Evolutionary conservation across 2,888 invertebrate genomes (phyloP), one percentile per base, ranked within the genome.

Genomic region (Protula sp.): DNA sequence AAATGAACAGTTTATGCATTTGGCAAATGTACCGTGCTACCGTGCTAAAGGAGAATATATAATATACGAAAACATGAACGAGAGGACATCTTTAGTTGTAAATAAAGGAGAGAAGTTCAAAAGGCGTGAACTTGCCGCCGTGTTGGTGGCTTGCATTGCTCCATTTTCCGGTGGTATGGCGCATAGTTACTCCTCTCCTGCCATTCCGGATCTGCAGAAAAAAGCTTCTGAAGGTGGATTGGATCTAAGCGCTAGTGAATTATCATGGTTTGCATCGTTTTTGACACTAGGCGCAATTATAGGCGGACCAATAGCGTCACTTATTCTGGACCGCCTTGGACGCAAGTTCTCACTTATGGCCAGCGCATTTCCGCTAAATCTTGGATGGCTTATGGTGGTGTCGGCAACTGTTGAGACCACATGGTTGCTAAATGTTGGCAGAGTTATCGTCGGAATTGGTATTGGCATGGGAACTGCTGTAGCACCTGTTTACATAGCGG

Each of bases 401-500:
- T 86, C 87, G 86, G 69, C 19, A 19, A n/a, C n/a, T n/a, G n/a
- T n/a, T n/a, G 14, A 9, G 9, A 27, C 30, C 29, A 27, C 27
- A 3, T 3, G 2, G 22, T 28, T 68, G 30, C 85, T 95, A 52
- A 87, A 91, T 68, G 84, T 85, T 31, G 94, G 93, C 86, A 47
- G 59, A 4, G 3, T 55, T 14, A 26, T 65, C n/a, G 88, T 90
- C 61, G 97, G 97, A 27, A 47, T 80, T 45, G 74, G 70, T 3
- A 86, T 92, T 71, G 91, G 92, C 77, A 84, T 94, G 59, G 88
- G 90, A 1, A 92, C 92, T 0, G 85, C 95, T 2, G 88, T 90
- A 24, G 85, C 91, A 68, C 94, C 95, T 0, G 92, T 95, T 1
- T 97, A 95, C 78, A 86, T 97, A 57, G 93, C 93, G 38, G 97